Conservation (phyloP, 1,140 invertebrate genomes). For the Subanguina moxae region DNA sequence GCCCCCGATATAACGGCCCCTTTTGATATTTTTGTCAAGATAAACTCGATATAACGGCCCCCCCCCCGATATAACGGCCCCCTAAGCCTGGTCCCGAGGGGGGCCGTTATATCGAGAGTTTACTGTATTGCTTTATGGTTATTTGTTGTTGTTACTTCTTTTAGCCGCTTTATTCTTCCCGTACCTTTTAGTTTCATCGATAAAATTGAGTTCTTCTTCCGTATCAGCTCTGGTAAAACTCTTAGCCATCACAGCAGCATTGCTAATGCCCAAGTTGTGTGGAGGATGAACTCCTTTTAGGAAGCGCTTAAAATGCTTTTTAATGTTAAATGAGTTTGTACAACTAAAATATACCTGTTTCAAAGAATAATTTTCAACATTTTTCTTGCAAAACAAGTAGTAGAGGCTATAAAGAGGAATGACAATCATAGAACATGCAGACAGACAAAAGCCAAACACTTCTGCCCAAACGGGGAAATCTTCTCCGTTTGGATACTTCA, state of each 20-base stretch:
- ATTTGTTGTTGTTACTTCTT: not conserved
- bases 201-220: not conserved
- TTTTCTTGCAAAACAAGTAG: slow-evolving; percentile 36
- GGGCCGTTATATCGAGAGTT: too few species aligned
- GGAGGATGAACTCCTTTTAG: slow-evolving; percentile 39
- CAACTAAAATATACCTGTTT: slow-evolving; percentile 15
- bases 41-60: too few species aligned
- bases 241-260: not conserved
- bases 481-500: slow-evolving; percentile 67
- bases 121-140: too few species aligned
- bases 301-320: slow-evolving; percentile 26
- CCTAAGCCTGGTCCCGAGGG: too few species aligned
- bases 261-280: not conserved
- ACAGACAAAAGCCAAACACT: slow-evolving; percentile 84
- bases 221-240: not conserved
- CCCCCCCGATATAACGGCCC: too few species aligned
- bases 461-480: slow-evolving; percentile 88
- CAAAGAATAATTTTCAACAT: slow-evolving; percentile 17
- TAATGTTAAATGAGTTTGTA: too few species aligned
- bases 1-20: too few species aligned
- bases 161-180: not conserved
- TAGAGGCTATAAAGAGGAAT: slow-evolving; percentile 76
- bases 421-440: slow-evolving; percentile 90
- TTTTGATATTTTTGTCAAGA: too few species aligned
- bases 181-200: not conserved